Evolutionary conservation across 2,113 vertebrate species (phyloP).

Genomic region (Setophaga petechia): DNA sequence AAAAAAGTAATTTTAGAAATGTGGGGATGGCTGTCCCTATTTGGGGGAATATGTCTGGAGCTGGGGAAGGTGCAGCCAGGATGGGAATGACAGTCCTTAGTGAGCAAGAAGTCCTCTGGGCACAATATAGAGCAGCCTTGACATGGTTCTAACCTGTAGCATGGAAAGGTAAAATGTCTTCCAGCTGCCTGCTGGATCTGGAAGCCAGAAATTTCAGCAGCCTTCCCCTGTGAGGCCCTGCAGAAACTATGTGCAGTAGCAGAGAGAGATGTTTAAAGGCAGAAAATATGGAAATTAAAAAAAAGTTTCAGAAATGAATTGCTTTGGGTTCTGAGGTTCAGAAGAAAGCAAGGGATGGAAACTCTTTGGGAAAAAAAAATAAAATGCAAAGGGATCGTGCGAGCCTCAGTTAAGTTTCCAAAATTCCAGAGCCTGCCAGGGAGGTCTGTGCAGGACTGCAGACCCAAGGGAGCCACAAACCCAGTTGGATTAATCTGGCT

Average conservation of each 20-base stretch:
- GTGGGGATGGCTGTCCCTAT: neutral
- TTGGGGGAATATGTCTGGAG: neutral
- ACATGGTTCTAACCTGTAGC: neutral
- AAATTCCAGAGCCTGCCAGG: conserved; percentile 12
- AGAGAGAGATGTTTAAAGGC: neutral
- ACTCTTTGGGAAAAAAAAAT: neutral
- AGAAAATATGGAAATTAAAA: neutral
- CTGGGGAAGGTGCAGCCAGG: neutral
- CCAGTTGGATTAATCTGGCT: conserved; percentile 32
- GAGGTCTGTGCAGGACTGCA: conserved; percentile 28
- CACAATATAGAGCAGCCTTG: neutral
- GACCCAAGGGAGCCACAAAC: conserved; percentile 35
- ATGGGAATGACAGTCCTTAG: neutral
- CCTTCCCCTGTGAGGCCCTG: conserved; percentile 24
- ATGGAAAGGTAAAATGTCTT: conserved; percentile 37
- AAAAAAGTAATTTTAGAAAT: neutral
- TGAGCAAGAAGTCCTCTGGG: neutral
- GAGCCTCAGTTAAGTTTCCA: neutral
- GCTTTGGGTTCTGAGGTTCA: conserved; percentile 6
- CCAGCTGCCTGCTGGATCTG: conserved; percentile 43
- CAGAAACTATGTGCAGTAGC: conserved; percentile 41
- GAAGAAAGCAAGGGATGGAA: conserved; percentile 2
- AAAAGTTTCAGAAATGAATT: neutral
- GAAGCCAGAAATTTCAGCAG: conserved; percentile 20
- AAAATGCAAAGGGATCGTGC: neutral